Evolutionary conservation across 2,888 invertebrate species (phyloP).

Genomic region (Vandiemenella viatica): DNA sequence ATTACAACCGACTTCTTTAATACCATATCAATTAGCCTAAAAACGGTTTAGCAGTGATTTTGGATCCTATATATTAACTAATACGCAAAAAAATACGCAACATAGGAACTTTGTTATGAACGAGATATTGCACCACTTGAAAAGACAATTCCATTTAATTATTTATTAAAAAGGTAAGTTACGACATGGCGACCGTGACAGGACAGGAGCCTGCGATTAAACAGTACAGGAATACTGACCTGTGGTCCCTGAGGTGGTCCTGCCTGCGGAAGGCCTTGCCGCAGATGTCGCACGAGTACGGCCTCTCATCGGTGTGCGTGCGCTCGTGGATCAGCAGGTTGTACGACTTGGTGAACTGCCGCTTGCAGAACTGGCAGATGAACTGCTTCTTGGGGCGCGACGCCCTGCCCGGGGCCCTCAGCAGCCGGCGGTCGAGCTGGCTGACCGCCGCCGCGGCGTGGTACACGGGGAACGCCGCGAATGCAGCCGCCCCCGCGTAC

Average conservation of each 20-base stretch:
- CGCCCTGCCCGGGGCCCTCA: constrained; percentile 32
- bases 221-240: constrained; percentile 71
- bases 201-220: too few relatives aligned
- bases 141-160: too few relatives aligned
- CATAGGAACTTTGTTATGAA: too few relatives aligned
- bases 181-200: too few relatives aligned
- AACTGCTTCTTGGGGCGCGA: constrained; percentile 62
- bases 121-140: too few relatives aligned
- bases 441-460: constrained; percentile 26
- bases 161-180: too few relatives aligned
- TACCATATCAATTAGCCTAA: too few relatives aligned
- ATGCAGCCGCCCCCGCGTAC: constrained; percentile 21
- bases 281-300: constrained; percentile 91
- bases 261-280: constrained; percentile 90
- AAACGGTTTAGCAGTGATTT: too few relatives aligned
- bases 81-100: too few relatives aligned
- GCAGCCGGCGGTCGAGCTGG: constrained; percentile 57
- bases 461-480: constrained; percentile 8
- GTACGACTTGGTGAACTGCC: constrained; percentile 96
- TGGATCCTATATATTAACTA: too few relatives aligned
- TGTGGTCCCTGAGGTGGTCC: constrained; percentile 83
- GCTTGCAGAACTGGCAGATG: constrained; percentile 93
- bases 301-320: constrained; percentile 92
- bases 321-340: constrained; percentile 93
- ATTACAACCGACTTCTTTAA: too few relatives aligned